Percentiles rank a stretch among this genome's conserved stretches.
phyloP scores from a whole-genome alignment of 2,888 invertebrate species.

The Drosophila lacicola region DNA sequence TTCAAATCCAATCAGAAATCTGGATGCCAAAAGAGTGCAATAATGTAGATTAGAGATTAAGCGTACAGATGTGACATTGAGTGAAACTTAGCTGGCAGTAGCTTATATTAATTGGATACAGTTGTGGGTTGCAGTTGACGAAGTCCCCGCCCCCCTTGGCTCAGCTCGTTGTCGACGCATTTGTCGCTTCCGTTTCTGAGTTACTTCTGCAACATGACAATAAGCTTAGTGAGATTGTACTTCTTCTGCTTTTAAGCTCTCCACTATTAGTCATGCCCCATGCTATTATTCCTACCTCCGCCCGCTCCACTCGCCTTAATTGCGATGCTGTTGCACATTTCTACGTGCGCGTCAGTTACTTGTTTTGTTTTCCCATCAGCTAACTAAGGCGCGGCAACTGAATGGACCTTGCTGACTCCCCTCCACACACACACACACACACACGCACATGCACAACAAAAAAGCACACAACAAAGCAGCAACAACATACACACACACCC shows the following conservation, averaged over 20 bases:
- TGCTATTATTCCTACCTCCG: not conserved
- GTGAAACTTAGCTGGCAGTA: not conserved
- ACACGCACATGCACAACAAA: slow-evolving; percentile 3
- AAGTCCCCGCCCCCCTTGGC: not conserved
- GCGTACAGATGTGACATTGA: not conserved
- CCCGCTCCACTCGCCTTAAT: slow-evolving; percentile 55
- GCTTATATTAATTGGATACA: slow-evolving; percentile 41
- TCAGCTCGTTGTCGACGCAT: slow-evolving; percentile 34
- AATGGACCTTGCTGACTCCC: slow-evolving; percentile 55
- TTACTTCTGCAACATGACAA: slow-evolving; percentile 47
- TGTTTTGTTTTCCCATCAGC: slow-evolving; percentile 50
- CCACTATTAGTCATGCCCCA: not conserved
- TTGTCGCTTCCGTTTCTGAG: slow-evolving; percentile 22
- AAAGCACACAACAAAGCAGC: slow-evolving; percentile 29
- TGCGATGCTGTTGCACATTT: slow-evolving; percentile 63
- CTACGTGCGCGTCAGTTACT: slow-evolving; percentile 34
- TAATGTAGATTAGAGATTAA: not conserved
- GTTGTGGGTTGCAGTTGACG: slow-evolving; percentile 17
- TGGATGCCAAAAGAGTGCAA: not conserved
- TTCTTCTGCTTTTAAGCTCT: slow-evolving; percentile 10
- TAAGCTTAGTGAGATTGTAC: slow-evolving; percentile 45
- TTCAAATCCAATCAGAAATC: not conserved
- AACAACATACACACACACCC: slow-evolving; percentile 20
- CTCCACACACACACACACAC: slow-evolving; percentile 3
- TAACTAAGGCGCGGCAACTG: slow-evolving; percentile 66